Conservation (phyloP, 2,797 vertebrate genomes). For the Parotocinclus haroldoi region DNA sequence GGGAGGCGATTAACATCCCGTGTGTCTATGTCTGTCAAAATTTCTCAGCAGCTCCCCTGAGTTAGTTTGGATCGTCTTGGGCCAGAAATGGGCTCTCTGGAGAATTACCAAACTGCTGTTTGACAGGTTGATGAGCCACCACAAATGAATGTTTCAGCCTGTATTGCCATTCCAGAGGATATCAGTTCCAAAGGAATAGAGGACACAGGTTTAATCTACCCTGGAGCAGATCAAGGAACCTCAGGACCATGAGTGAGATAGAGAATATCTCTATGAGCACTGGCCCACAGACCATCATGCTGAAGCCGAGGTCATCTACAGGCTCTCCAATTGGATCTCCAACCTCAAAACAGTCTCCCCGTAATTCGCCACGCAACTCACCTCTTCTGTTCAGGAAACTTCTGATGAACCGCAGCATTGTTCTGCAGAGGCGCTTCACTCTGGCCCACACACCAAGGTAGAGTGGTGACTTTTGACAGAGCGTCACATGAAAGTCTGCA, state of each 20-base stretch:
- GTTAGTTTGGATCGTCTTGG: conserved; percentile 36
- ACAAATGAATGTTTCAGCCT: not conserved
- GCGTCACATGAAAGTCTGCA: not conserved
- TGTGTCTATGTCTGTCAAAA: conserved; percentile 60
- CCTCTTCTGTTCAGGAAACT: conserved; percentile 82
- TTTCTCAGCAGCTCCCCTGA: conserved; percentile 34
- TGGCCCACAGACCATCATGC: conserved; percentile 51
- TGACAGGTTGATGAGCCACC: no score
- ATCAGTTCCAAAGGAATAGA: not conserved
- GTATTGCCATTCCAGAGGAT: not conserved
- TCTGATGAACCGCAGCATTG: conserved; percentile 81
- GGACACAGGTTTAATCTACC: not conserved
- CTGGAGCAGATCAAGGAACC: not conserved
- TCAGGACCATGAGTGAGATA: conserved; percentile 57
- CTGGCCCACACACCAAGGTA: conserved; percentile 70
- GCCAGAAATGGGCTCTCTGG: not conserved
- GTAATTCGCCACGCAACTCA: conserved; percentile 75
- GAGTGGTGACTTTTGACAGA: conserved; percentile 3
- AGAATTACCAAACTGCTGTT: not conserved
- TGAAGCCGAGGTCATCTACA: conserved; percentile 55
- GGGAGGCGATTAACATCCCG: conserved; percentile 57
- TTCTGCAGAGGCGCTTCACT: conserved; percentile 70
- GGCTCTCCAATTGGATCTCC: conserved; percentile 64
- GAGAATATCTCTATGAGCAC: conserved; percentile 34
- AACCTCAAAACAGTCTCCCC: conserved; percentile 68